Evolutionary conservation across 2,113 vertebrate species (phyloP), one percentile per base, ranked within the genome.

Genomic region (Gopherus evgoodei): DNA sequence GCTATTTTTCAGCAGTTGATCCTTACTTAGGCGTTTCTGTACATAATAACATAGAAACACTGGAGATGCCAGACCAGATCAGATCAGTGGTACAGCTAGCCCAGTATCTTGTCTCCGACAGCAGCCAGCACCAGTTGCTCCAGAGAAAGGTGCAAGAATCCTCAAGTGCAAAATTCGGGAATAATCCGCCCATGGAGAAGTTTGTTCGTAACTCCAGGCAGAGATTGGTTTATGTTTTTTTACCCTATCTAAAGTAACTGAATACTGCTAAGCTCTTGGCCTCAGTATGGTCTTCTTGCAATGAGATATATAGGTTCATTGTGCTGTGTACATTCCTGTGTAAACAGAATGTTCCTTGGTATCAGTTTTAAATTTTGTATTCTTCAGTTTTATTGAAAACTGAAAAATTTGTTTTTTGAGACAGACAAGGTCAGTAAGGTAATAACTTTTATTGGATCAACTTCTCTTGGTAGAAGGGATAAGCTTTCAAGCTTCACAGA

Each of bases 91-190:
- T 83, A 86, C 35, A 19, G 88, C 92, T 88, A 8, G 0, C 3
- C 1, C 25, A 57, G 81, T 86, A 86, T 0, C 62, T 83, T 76
- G 90, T 44, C 87, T 91, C 42, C 90, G 87, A 76, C 91, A 89
- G 62, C 90, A 49, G 90, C 83, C 93, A 62, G 94, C 88, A 78
- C 90, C 95, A 95, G 93, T 94, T 94, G 88, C 54, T 94, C 88
- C 91, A 44, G 47, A 47, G 78, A 75, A 75, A 92, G 88, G 95
- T 94, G 95, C 87, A 82, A 94, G 90, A 86, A 89, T 42, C 94
- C 85, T 89, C 86, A 21, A 65, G 78, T 91, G 85, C 87, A 75
- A 90, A 94, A 86, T 75, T 87, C 4, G 25, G 72, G 35, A 81
- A 83, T 91, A 72, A 95, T 95, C 93, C 90, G 83, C 95, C 90